Conservation (phyloP, 2,113 vertebrate species). For the Oreotrochilus melanogaster region DNA sequence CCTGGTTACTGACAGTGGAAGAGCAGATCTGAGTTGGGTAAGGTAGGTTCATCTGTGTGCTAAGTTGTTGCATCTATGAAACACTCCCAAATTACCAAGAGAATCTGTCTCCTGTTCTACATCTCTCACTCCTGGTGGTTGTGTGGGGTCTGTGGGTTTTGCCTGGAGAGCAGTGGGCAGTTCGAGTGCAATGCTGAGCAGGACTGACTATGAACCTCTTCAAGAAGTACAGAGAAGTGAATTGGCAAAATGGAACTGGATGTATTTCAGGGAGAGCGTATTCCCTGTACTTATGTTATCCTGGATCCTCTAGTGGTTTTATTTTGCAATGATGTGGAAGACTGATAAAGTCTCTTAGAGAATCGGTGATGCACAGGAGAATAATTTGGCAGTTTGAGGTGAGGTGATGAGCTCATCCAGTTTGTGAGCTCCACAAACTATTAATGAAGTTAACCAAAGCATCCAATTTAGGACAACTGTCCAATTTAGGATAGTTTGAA, state of each 20-base stretch:
- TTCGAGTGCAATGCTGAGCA: not conserved
- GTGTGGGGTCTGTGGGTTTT: not conserved
- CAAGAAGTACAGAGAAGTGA: not conserved
- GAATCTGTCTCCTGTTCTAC: not conserved
- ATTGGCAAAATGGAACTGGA: not conserved
- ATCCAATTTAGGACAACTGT: no score
- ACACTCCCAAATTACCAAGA: not conserved
- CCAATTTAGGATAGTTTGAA: no score
- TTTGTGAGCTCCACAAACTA: not conserved
- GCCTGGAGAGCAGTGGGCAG: not conserved
- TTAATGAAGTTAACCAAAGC: not conserved
- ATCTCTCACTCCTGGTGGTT: not conserved
- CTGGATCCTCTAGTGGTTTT: not conserved
- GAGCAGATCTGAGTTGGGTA: not conserved
- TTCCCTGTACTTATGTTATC: not conserved
- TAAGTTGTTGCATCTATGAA: not conserved
- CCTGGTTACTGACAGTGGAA: not conserved
- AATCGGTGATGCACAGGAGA: not conserved
- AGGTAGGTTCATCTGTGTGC: accelerated
- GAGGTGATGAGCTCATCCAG: not conserved
- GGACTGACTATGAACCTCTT: not conserved
- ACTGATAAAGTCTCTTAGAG: not conserved
- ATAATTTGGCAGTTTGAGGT: not conserved
- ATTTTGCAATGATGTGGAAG: not conserved
- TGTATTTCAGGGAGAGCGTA: not conserved